phyloP scores from a whole-genome alignment of 2,797 vertebrate species.

The Benthosema pterotum region DNA sequence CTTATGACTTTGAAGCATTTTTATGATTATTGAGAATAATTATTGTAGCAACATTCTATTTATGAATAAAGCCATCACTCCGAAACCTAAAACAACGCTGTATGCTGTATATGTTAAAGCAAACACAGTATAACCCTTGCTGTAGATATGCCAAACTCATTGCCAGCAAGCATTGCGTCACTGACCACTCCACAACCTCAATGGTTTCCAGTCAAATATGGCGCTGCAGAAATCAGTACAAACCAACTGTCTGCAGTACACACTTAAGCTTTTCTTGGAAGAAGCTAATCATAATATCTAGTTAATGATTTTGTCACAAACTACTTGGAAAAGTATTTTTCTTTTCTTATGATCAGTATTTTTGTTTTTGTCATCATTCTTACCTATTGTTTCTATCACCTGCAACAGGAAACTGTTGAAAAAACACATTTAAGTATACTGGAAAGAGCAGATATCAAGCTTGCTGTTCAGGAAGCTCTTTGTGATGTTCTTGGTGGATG shows the following conservation, averaged over 20 bases:
- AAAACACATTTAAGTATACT: slow-evolving; percentile 26
- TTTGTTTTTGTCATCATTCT: slow-evolving; percentile 52
- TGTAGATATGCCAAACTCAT: slow-evolving; percentile 90
- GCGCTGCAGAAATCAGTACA: slow-evolving; percentile 67
- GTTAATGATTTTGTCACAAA: slow-evolving; percentile 66
- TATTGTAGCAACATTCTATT: slow-evolving; percentile 89
- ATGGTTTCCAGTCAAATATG: slow-evolving; percentile 79
- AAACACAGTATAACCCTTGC: slow-evolving; percentile 83
- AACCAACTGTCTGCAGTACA: slow-evolving; percentile 80
- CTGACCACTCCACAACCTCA: slow-evolving; percentile 72
- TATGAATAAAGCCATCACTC: slow-evolving; percentile 86
- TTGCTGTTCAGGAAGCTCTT: slow-evolving; percentile 17
- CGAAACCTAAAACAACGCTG: slow-evolving; percentile 73
- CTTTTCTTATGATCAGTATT: slow-evolving; percentile 15
- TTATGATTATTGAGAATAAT: slow-evolving; percentile 77
- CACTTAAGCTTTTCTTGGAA: slow-evolving; percentile 82
- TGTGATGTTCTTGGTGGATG: slow-evolving; percentile 51
- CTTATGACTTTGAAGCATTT: slow-evolving; percentile 86
- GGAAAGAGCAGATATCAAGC: slow-evolving; percentile 43
- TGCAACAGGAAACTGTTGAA: slow-evolving; percentile 12
- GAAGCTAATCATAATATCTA: slow-evolving; percentile 72
- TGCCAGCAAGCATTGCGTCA: slow-evolving; percentile 69
- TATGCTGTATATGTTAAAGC: slow-evolving; percentile 83
- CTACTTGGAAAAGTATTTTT: slow-evolving; percentile 58
- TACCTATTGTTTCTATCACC: slow-evolving; percentile 43